Base-by-base conservation (phyloP, 1,140 invertebrate species). In the Nautilus pompilius region DNA sequence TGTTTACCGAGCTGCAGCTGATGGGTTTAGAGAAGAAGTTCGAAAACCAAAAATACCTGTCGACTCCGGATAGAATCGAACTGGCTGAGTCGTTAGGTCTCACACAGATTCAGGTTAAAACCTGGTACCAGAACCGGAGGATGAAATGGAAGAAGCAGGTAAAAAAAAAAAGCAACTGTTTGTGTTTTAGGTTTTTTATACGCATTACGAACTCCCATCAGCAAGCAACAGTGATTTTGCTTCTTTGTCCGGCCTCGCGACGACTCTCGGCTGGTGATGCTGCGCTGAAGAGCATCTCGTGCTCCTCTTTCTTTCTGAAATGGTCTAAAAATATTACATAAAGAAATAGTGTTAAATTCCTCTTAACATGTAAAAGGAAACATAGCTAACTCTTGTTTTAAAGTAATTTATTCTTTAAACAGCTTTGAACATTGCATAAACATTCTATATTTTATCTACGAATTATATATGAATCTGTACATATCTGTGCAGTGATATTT, bases 51-150 rank as follows among this genome's bases (percentile, higher is more conserved):
- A 89, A 96, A 60, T 99, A 99, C 83, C 86, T 99, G 15, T 97
- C 94, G 6, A 99, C 96, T 0, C 95, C 96, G 0, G 97, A 99
- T 78, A 83, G 97, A 53, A 92, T 98, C 6, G 95, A 98, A 76
- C 82, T 99, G 48, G 96, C 97, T 0, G 90, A 90, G 3, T 90
- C 90, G 0, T 84, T 99, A 15, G 93, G 93, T 72, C 86, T 99
- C 2, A 96, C 93, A 1, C 96, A 99, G 85, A 96, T 96, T 0
- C 97, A 99, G 84, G 89, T 89, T 4, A 86, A 85, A 68, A 85
- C 84, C 0, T 84, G 82, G 83, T 81, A 82, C 56, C 80, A 82
- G 64, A 82, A 82, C 63, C 48, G 80, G 29, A 59, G 80, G 51
- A 82, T 82, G 80, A 83, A 83, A 60, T 83, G 80, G 82, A 83